These are phyloP conservation scores for Caloenas nicobarica DNA, from an alignment of 2,113 vertebrate species.

Conservation along the genomic window DNA sequence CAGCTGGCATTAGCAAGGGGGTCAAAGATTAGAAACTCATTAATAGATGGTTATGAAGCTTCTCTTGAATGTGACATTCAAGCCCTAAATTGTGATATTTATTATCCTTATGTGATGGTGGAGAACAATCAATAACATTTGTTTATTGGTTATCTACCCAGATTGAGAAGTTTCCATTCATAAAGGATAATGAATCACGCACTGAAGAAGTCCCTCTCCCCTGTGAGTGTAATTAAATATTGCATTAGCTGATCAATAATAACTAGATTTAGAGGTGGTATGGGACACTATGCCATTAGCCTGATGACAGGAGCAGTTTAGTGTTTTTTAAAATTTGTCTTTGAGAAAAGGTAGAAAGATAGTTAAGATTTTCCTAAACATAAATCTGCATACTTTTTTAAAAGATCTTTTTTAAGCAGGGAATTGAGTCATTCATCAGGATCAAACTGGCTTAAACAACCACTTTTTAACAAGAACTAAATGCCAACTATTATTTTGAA, in stretches of 20 bases:
- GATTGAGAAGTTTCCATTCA: slow-evolving; percentile 47
- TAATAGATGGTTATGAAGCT: slow-evolving; percentile 19
- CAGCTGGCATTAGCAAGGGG: background rate
- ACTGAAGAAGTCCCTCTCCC: slow-evolving; percentile 16
- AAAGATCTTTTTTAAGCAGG: background rate
- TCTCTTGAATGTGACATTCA: background rate
- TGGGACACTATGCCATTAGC: background rate
- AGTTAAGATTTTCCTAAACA: background rate
- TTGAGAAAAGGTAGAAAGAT: background rate
- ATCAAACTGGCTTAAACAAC: background rate
- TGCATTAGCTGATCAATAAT: slow-evolving; percentile 54
- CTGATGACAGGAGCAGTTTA: background rate
- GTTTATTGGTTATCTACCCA: slow-evolving; percentile 32
- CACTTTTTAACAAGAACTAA: background rate
- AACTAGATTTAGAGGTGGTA: slow-evolving; percentile 21
- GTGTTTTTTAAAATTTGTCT: background rate
- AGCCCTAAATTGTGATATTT: slow-evolving; percentile 31
- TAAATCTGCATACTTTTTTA: background rate
- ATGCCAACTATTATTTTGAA: background rate
- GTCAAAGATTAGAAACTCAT: slow-evolving; percentile 43
- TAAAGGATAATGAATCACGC: slow-evolving; percentile 26
- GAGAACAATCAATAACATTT: slow-evolving; percentile 44
- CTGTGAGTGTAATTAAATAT: slow-evolving; percentile 27
- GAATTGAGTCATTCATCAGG: background rate
- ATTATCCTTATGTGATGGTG: slow-evolving; percentile 35